Base-by-base conservation (phyloP, 2,888 invertebrate genomes). In the Erebia epiphron region DNA sequence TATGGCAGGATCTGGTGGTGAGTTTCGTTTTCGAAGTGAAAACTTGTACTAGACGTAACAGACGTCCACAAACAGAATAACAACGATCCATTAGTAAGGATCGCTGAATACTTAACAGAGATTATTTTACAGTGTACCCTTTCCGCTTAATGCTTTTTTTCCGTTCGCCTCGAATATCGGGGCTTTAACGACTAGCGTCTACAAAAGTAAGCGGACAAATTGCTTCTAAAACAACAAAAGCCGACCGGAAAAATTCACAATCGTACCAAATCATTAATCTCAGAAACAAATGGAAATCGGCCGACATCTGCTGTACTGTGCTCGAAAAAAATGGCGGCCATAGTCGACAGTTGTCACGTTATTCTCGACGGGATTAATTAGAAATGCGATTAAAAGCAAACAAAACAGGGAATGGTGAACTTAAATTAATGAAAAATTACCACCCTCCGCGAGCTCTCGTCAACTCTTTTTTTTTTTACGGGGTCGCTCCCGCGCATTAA, bases 401-500 rank as follows among this genome's bases (percentile, higher is more conserved):
- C 93, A 93, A 93, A 92, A 93, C 92, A 92, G 92, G 91, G 91
- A 92, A 92, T 92, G 91, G 92, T 92, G 93, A 93, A 93, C 93
- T 93, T 93, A 93, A 93, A 93, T 93, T 93, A 93, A 93, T 93
- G 93, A 93, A 93, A 93, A 93, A 93, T 93, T 93, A 93, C 93
- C 93, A 93, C 93, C 93, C 93, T 92, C 91, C 82, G 88, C 87
- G 92, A 86, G 90, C 88, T 88, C 88, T 93, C 93, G 92, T 92
- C 92, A 92, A 92, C 92, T 93, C 92, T 93, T 93, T 93, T 89
- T 93, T 93, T 89, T 92, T 92, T 92, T 87, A 89, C 88, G 83
- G 91, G 91, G 90, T 90, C 92, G 92, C 92, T 91, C 89, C 90
- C 92, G 92, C 91, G 92, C 92, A 93, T 93, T 93, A 93, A 93